Evolutionary conservation across 2,113 vertebrate genomes (phyloP).

Genomic region (Ginglymostoma cirratum): DNA sequence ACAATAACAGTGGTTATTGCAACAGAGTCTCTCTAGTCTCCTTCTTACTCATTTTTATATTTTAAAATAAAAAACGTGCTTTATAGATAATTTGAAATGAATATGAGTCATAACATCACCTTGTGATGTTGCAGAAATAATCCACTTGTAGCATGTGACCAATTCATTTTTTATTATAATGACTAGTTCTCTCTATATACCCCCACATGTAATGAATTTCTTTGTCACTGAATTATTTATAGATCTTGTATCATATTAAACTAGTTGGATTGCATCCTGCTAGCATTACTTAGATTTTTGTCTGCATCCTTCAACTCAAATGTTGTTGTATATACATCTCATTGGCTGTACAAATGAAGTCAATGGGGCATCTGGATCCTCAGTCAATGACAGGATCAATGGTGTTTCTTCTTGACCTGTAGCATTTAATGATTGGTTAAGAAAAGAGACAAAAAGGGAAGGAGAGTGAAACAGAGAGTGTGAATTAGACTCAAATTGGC

Average conservation of each 20-base stretch:
- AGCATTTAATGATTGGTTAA: neutral
- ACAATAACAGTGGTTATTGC: neutral
- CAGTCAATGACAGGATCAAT: neutral
- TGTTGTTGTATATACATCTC: neutral
- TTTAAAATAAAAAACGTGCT: neutral
- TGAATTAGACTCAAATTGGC: neutral
- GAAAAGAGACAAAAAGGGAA: neutral
- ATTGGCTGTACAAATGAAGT: neutral
- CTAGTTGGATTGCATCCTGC: neutral
- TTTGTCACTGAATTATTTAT: neutral
- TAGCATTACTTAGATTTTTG: neutral
- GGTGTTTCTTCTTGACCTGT: neutral
- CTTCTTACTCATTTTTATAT: neutral
- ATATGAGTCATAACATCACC: neutral
- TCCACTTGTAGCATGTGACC: neutral
- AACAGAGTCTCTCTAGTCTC: neutral
- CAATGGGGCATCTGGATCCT: neutral
- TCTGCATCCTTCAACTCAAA: neutral
- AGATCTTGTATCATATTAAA: neutral
- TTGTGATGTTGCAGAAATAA: neutral
- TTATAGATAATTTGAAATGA: neutral
- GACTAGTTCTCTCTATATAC: neutral
- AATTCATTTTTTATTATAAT: neutral
- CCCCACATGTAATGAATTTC: neutral
- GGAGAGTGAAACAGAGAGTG: neutral